Conservation (phyloP, 2,888 invertebrate genomes). For the Microchrysa polita region DNA sequence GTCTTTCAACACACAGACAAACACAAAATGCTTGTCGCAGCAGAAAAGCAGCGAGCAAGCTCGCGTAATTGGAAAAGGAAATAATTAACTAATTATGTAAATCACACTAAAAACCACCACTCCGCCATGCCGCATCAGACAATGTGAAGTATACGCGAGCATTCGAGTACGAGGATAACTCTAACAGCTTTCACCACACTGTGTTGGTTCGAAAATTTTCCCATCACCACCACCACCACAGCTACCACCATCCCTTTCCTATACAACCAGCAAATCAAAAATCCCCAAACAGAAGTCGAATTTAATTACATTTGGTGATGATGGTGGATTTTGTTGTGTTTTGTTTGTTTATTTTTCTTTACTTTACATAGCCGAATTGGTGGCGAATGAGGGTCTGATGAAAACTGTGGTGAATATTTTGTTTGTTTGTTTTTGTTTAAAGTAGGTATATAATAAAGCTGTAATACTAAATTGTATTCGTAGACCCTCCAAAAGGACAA, state of each 20-base stretch:
- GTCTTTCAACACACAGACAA: too few species aligned
- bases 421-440: too few species aligned
- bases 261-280: slow-evolving; percentile 5
- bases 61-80: slow-evolving; percentile 28
- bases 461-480: too few species aligned
- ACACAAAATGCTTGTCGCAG: neutral
- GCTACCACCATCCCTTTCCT: too few species aligned
- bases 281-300: slow-evolving; percentile 13
- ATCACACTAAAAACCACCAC: slow-evolving; percentile 31
- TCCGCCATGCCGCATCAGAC: neutral
- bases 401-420: neutral
- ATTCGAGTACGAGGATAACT: too few species aligned
- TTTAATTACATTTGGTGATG: slow-evolving; percentile 3
- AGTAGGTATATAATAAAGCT: too few species aligned
- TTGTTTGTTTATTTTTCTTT: neutral
- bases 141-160: too few species aligned
- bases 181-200: neutral
- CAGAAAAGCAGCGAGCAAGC: slow-evolving; percentile 1
- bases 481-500: too few species aligned
- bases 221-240: neutral
- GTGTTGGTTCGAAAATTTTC: too few species aligned
- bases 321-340: neutral
- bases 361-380: neutral
- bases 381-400: neutral
- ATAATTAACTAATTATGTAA: slow-evolving; percentile 39